Evolutionary conservation across 2,888 invertebrate genomes (phyloP), one percentile per base, ranked within the genome.

Genomic region (Alloplasta piceator): DNA sequence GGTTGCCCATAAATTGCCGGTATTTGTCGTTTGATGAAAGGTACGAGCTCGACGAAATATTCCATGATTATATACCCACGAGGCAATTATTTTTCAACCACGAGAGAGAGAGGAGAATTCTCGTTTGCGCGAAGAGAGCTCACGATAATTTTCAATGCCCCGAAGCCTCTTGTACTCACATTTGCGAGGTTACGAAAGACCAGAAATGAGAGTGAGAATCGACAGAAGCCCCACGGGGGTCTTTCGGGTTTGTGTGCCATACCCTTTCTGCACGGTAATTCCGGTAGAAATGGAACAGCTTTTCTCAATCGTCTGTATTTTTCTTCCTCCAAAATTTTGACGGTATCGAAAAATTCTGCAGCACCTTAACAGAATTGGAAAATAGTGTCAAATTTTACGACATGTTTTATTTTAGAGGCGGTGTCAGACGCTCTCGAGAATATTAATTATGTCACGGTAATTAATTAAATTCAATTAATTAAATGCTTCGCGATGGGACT

Each of bases 121-220:
- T 36, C 7, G 48, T 46, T 56, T 26, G 26, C 14, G 39, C 58
- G 48, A 26, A 9, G 41, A 38, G 64, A 77, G 48, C 48, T 58
- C 56, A 26, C 43, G 58, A 71, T 66, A 48, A 71, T 71, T 77
- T 71, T 58, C 50, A 71, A 66, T 64, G 63, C 77, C 58, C 71
- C 41, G 58, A 71, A 77, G 71, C 71, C 71, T 50, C 58, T 56
- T 26, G 26, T 12, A 48, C 48, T 26, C 39, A 48, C 38, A 6
- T 71, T 39, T 52, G 36, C n/a, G 10, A 26, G 26, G 26, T 1
- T 26, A 26, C 26, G 26, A 26, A 26, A 26, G 26, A 36, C 58
- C 63, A 41, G 58, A n/a, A 6, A 56, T 36, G 14, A 14, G 4
- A 66, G 39, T 14, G 55, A 7, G 74, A 48, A 74, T 38, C 66